Evolutionary conservation across 2,888 invertebrate genomes (phyloP).

Genomic region (Trichogramma evanescens): DNA sequence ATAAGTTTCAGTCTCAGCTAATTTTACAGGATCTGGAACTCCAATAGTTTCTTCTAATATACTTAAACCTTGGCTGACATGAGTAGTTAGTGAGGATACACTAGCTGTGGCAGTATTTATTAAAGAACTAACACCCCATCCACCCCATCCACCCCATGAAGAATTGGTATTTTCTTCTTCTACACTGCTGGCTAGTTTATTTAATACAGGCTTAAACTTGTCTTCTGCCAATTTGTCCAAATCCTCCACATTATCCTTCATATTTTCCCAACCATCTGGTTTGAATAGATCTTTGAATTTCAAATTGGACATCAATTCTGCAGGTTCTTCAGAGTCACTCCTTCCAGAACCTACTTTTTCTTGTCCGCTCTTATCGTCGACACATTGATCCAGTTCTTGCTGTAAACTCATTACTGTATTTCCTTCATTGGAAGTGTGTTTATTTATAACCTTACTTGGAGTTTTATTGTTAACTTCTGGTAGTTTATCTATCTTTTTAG

Average conservation of each 20-base stretch:
- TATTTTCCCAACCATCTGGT: slow-evolving; percentile 47
- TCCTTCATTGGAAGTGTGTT: background rate
- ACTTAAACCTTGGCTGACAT: slow-evolving; percentile 74
- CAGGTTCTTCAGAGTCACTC: slow-evolving; percentile 25
- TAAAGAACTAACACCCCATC: slow-evolving; percentile 70
- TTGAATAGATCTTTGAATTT: slow-evolving; percentile 40
- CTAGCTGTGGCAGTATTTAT: slow-evolving; percentile 70
- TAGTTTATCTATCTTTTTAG: slow-evolving; percentile 22
- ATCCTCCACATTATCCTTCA: slow-evolving; percentile 36
- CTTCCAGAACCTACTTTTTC: slow-evolving; percentile 13
- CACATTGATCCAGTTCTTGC: slow-evolving; percentile 19
- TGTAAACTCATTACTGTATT: slow-evolving; percentile 15
- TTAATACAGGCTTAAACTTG: slow-evolving; percentile 31
- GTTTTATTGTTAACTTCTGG: slow-evolving; percentile 10
- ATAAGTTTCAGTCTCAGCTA: slow-evolving; percentile 50
- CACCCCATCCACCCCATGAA: slow-evolving; percentile 59
- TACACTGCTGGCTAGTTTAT: slow-evolving; percentile 36
- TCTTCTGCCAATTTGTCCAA: slow-evolving; percentile 41
- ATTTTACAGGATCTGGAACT: slow-evolving; percentile 73
- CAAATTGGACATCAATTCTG: slow-evolving; percentile 39
- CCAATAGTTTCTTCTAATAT: slow-evolving; percentile 77
- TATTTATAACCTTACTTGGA: slow-evolving; percentile 9
- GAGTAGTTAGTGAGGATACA: slow-evolving; percentile 69
- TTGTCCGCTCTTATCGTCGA: slow-evolving; percentile 22
- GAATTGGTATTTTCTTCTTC: slow-evolving; percentile 23